phyloP scores from a whole-genome alignment of 2,888 invertebrate genomes.

The Chromoteleia sp. region DNA sequence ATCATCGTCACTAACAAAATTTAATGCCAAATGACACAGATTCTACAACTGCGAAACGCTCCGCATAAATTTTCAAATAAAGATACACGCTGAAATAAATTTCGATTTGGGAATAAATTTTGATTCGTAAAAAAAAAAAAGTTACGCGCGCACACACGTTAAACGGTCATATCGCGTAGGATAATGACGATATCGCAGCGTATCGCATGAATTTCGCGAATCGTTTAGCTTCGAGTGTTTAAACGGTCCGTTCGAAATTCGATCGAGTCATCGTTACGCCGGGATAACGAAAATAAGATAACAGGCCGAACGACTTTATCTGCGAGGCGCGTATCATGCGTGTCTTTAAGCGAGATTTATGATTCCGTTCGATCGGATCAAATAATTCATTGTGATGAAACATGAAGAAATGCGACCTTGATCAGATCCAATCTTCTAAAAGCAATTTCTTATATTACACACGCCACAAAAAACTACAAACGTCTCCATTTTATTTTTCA shows the following conservation, averaged over 20 bases:
- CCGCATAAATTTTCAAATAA: too few relatives aligned
- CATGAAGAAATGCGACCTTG: constrained; percentile 66
- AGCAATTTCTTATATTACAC: constrained; percentile 69
- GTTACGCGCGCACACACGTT: too few relatives aligned
- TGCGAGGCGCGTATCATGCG: constrained; percentile 55
- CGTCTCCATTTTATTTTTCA: constrained; percentile 68
- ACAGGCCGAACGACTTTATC: constrained; percentile 59
- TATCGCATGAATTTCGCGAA: constrained; percentile 15
- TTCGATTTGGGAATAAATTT: too few relatives aligned
- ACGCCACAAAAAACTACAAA: constrained; percentile 62
- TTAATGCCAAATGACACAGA: too few relatives aligned
- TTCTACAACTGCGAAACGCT: too few relatives aligned
- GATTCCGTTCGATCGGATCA: constrained; percentile 62
- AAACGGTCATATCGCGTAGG: too few relatives aligned
- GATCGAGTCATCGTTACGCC: constrained; percentile 55
- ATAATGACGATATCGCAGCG: constrained; percentile 11
- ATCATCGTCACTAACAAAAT: too few relatives aligned
- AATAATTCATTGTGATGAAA: constrained; percentile 70
- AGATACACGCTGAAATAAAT: too few relatives aligned
- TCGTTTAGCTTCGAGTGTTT: constrained; percentile 7
- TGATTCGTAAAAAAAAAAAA: too few relatives aligned
- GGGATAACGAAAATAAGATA: constrained; percentile 63
- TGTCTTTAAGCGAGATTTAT: constrained; percentile 68
- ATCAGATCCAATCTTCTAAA: constrained; percentile 69
- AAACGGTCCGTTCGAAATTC: constrained; percentile 37